Conservation (phyloP, 2,797 vertebrate genomes). For the Sebastes flavidus region DNA sequence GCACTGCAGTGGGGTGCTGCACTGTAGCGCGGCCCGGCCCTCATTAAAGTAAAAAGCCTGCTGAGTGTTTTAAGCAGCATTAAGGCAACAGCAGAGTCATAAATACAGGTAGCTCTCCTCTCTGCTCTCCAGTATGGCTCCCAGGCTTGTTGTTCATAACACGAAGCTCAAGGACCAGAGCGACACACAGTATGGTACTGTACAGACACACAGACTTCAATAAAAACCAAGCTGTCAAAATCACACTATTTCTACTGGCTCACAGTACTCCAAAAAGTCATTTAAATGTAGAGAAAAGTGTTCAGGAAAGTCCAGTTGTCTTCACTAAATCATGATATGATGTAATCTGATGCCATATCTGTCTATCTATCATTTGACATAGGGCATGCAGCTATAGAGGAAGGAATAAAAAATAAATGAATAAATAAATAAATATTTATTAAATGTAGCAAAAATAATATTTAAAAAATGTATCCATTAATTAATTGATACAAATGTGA, state of each 20-base stretch:
- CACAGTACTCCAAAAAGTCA: neutral
- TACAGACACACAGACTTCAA: slow-evolving; percentile 2
- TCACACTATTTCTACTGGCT: neutral
- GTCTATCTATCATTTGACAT: neutral
- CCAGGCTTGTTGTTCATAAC: slow-evolving; percentile 55
- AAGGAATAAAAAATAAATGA: too few relatives aligned
- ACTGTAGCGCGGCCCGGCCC: slow-evolving; percentile 29
- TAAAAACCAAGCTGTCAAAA: slow-evolving; percentile 12
- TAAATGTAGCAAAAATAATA: too few relatives aligned
- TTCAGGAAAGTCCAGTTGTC: neutral
- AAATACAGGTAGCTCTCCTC: slow-evolving; percentile 62
- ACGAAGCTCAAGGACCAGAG: slow-evolving; percentile 43
- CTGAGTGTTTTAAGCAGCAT: slow-evolving; percentile 76
- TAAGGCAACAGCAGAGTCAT: slow-evolving; percentile 64
- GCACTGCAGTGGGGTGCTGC: slow-evolving; percentile 45
- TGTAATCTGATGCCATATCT: neutral
- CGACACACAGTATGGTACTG: slow-evolving; percentile 2
- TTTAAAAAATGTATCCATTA: too few relatives aligned
- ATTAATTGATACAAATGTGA: too few relatives aligned
- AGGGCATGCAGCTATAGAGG: neutral
- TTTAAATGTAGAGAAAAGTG: neutral
- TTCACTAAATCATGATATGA: neutral
- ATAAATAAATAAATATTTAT: too few relatives aligned
- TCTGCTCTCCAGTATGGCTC: slow-evolving; percentile 51
- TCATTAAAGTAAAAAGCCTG: slow-evolving; percentile 79